These are phyloP conservation scores for Apaloderma vittatum DNA, from an alignment of 2,113 vertebrate genomes.

Conservation along the genomic window DNA sequence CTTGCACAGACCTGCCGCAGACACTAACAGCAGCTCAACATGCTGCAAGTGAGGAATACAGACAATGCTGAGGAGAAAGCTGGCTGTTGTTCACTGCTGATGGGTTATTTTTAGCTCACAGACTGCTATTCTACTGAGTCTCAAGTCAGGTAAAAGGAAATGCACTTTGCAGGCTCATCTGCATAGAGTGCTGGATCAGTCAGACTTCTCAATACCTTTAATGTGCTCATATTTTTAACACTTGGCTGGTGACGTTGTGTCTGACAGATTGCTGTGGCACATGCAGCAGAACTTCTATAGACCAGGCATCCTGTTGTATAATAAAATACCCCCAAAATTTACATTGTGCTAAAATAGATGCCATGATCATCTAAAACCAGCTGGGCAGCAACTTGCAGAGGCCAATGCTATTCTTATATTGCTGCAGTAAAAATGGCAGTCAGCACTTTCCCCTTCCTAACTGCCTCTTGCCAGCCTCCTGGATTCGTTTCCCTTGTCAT, in stretches of 20 bases:
- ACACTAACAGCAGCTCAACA: neutral
- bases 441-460: neutral
- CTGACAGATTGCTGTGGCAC: neutral
- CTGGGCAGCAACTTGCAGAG: neutral
- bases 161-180: constrained; percentile 37
- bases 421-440: neutral
- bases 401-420: neutral
- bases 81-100: neutral
- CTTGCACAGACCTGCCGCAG: neutral
- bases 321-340: neutral
- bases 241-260: neutral
- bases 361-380: neutral
- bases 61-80: neutral
- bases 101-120: constrained; percentile 54
- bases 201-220: constrained; percentile 5
- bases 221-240: constrained; percentile 12
- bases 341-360: neutral
- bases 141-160: constrained; percentile 61
- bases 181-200: neutral
- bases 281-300: neutral
- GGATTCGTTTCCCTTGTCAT: neutral
- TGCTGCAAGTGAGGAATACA: neutral
- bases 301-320: neutral
- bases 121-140: constrained; percentile 41
- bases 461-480: neutral